Evolutionary conservation across 30 jellyfish, hydroid and myxozoan species (phyloP), one percentile per base, ranked within the genome.

Genomic region (Pelagia noctiluca): DNA sequence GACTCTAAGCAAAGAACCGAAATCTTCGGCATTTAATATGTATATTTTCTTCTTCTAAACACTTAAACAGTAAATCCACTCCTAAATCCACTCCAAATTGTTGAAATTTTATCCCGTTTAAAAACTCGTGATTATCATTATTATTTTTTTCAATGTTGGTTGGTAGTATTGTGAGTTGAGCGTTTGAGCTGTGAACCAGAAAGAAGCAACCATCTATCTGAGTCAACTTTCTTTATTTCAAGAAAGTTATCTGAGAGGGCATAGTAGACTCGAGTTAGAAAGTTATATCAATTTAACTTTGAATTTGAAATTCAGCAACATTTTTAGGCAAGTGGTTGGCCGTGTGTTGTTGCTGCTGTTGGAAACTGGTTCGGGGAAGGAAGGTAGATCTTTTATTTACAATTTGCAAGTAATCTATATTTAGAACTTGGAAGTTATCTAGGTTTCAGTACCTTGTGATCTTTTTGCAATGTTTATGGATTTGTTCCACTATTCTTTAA

Each of bases 341-440:
- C 99, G 5, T 93, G 99, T 63, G 99, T 93, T 48, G 99, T 93
- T 52, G 99, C 91, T 78, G 85, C 96, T 37, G 99, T 93, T 82
- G 99, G 97, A 28, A 78, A 81, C 34, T 93, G 99, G 99, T 93
- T 93, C 88, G 95, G 95, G 25, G 99, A 93, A 50, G 99, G 99
- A 63, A 80, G 92, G 97, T 88, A 50, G n/a, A n/a, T n/a, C n/a
- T n/a, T n/a, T n/a, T 67, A 23, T 67, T 16, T 24, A 22, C 72
- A 22, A 5, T 11, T 11, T 61, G 80, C 70, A 67, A 24, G 24
- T 8, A 30, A 67, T 67, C 32, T 23, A 8, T 13, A 24, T 13
- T 24, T 5, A 30, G 70, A 5, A 21, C 24, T 5, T 67, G 13
- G 71, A 13, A 67, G 13, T 7, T 70, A 30, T 8, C 71, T n/a